Evolutionary conservation across 1,140 invertebrate species (phyloP), one percentile per base, ranked within the genome.

Genomic region (Lordiphosa stackelbergi): DNA sequence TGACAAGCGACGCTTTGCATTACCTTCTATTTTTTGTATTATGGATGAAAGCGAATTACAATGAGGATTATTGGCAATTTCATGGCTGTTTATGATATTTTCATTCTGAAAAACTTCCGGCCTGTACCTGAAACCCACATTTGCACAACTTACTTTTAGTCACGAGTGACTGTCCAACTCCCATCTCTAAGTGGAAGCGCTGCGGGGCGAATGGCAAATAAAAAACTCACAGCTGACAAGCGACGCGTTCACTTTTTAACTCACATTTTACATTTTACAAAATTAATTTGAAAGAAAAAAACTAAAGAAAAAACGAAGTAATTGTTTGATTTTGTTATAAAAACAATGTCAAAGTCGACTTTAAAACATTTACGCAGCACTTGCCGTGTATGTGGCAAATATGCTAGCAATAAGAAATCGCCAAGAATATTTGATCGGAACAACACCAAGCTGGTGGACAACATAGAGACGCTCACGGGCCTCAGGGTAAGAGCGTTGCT

Each of bases 311-410:
- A 54, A 54, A 40, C 22, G 1, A 5, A 24, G 2, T 4, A 22
- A 53, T 47, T 53, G 37, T 43, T 61, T 2, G 28, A 45, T 42
- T 63, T 65, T 68, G 37, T n/a, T 52, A 37, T 1, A 12, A 16
- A 51, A 56, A 64, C 22, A 35, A 81, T 83, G 72, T 66, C 72
- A n/a, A 77, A 77, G 41, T 62, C 49, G 16, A 52, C 43, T 1
- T 54, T 77, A 41, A 81, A 83, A 84, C 63, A 77, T 28, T 42
- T 73, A 3, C 77, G 83, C 46, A 83, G 70, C 43, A 72, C 78
- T 3, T 83, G 77, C 58, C 42, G 77, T 2, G 73, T 83, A 13
- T 83, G 77, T 31, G 73, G 64, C 24, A 83, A 83, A 40, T 77
- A 84, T 12, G 78, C 73, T 7, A 83, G 78, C 38, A 66, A 53